A percentile compares a stretch with the other conserved stretches of the same genome.
Evolutionary conservation across 2,888 invertebrate genomes (phyloP).

Genomic region (Coenonympha arcania): DNA sequence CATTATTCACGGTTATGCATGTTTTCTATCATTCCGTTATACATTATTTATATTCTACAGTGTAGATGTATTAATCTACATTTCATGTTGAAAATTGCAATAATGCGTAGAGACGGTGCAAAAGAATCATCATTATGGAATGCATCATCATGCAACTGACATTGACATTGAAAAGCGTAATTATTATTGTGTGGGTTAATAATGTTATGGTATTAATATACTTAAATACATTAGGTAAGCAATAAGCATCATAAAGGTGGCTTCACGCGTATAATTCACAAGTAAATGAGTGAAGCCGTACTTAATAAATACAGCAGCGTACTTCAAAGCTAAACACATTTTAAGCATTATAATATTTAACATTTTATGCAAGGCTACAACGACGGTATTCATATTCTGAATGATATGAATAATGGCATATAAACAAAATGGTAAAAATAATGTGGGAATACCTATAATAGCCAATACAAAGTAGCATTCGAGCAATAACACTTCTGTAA

Average conservation of each 20-base stretch:
- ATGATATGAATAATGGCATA: background rate
- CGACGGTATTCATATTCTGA: background rate
- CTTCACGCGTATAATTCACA: no score
- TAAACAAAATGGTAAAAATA: no score
- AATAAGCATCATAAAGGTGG: constrained; percentile 11
- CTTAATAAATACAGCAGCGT: background rate
- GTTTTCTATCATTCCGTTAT: no score
- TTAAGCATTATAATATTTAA: background rate
- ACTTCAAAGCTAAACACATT: background rate
- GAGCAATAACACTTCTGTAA: background rate
- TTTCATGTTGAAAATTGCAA: constrained; percentile 2
- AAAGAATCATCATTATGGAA: background rate
- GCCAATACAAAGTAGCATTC: no score
- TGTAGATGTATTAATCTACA: background rate
- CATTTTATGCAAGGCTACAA: background rate
- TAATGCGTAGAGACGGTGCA: background rate
- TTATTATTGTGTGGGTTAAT: background rate
- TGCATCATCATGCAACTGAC: constrained; percentile 12
- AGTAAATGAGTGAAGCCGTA: no score
- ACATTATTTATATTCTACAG: background rate
- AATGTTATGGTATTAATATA: constrained; percentile 13
- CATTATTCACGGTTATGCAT: no score
- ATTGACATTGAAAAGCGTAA: constrained; percentile 19
- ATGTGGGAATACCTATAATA: no score
- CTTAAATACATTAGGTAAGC: constrained; percentile 8